Base-by-base conservation (phyloP, 2,113 vertebrate species). In the Macrotis lagotis region DNA sequence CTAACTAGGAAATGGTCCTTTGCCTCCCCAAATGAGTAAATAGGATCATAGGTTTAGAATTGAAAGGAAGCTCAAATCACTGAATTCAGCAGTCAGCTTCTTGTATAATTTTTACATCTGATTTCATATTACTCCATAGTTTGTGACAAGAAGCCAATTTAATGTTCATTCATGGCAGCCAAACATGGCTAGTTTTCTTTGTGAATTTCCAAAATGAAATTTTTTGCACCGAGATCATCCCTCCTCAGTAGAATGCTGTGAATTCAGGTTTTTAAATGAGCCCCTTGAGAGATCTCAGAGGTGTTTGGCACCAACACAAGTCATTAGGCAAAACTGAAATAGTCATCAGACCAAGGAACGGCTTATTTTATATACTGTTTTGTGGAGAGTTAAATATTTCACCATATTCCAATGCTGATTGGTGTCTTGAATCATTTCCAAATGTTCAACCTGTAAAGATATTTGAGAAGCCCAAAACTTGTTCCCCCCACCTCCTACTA, bases 361-460 rank as follows among this genome's bases (percentile, higher is more conserved):
- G 92, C 96, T 97, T 98, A 97, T 97, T 98, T 98, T 98, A 98
- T 98, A 97, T 97, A 97, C 97, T 97, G 96, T 98, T 98, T 98
- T 96, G 95, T 98, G 98, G 95, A 98, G 97, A 98, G 97, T 97
- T 98, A 98, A 98, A 98, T 98, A 98, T 97, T 98, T 98, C 96
- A 96, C 95, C 93, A 96, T 98, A 98, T 97, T 96, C 97, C 93
- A 96, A 94, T 91, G 96, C 95, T 98, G 98, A 98, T 98, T 98
- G 97, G 97, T 97, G 97, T 97, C 96, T 98, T 98, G 97, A 98
- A 97, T 97, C 88, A 47, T 97, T 98, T 98, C 97, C 98, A 98
- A 98, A 97, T 97, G 97, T 97, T 98, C 97, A 98, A 98, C 97
- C 97, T 98, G 96, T 98, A 98, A 98, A 98, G 98, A 98, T 98